Evolutionary conservation across 2,113 vertebrate species (phyloP).

Genomic region (Hipposideros armiger): DNA sequence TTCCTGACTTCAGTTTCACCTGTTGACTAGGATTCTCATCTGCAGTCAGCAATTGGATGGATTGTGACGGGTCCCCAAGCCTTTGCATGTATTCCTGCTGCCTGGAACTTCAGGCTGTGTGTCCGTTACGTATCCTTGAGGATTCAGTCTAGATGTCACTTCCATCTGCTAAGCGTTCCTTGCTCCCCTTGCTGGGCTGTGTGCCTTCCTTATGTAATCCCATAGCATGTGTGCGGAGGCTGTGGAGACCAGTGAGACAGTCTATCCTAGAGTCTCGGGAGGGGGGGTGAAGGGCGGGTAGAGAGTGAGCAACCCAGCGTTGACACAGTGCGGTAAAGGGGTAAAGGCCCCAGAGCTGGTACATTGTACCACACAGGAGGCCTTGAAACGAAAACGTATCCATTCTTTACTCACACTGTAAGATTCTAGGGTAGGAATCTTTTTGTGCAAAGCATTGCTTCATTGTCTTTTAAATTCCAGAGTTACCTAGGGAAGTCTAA

Average conservation of each 20-base stretch:
- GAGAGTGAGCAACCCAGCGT: background rate
- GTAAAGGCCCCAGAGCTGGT: fast-evolving
- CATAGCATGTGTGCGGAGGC: background rate
- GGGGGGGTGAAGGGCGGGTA: no score
- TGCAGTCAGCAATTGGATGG: background rate
- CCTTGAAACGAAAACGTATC: background rate
- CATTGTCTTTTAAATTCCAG: slow-evolving; percentile 29
- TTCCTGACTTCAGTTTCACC: background rate
- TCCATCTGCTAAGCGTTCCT: background rate
- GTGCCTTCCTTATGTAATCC: background rate
- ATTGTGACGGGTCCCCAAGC: background rate
- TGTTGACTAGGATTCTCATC: background rate
- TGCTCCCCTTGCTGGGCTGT: background rate
- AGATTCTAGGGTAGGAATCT: background rate
- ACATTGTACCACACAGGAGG: fast-evolving
- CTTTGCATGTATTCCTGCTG: background rate
- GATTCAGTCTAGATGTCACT: background rate
- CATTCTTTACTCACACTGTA: background rate
- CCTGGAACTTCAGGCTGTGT: background rate
- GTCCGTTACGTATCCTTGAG: background rate
- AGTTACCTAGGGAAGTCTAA: background rate
- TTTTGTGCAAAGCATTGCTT: background rate
- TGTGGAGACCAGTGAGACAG: background rate
- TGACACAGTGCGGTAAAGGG: fast-evolving
- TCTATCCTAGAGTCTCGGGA: background rate